These are phyloP conservation scores for Triplophysa bombifrons DNA, from an alignment of 2,797 vertebrate genomes.

Conservation along the genomic window DNA sequence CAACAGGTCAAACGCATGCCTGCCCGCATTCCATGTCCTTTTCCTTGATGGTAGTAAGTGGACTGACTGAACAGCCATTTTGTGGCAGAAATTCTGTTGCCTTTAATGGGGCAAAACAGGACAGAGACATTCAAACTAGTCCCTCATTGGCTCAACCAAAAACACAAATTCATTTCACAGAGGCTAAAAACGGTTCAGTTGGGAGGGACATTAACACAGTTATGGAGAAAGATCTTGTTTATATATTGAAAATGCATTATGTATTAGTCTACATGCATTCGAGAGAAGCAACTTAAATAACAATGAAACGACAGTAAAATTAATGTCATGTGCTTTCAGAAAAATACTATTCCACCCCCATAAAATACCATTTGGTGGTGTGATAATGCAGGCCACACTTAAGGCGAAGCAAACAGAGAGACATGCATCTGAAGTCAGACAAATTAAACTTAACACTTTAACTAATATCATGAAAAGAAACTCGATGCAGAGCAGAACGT, in stretches of 20 bases:
- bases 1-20: background rate
- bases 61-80: slow-evolving; percentile 1
- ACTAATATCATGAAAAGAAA: background rate
- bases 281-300: background rate
- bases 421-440: background rate
- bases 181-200: no score
- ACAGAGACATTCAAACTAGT: background rate
- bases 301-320: background rate
- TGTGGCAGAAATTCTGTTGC: background rate
- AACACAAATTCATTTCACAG: background rate
- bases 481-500: background rate
- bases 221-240: background rate
- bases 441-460: background rate
- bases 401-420: background rate
- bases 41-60: background rate
- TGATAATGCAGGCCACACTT: background rate
- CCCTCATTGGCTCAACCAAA: background rate
- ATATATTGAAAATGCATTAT: background rate
- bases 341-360: background rate
- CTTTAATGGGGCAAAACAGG: background rate
- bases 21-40: background rate
- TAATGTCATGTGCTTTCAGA: background rate
- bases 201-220: no score
- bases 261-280: background rate
- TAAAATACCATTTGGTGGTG: background rate